phyloP scores from a whole-genome alignment of 2,113 vertebrate genomes.

The Donacobius atricapilla region DNA sequence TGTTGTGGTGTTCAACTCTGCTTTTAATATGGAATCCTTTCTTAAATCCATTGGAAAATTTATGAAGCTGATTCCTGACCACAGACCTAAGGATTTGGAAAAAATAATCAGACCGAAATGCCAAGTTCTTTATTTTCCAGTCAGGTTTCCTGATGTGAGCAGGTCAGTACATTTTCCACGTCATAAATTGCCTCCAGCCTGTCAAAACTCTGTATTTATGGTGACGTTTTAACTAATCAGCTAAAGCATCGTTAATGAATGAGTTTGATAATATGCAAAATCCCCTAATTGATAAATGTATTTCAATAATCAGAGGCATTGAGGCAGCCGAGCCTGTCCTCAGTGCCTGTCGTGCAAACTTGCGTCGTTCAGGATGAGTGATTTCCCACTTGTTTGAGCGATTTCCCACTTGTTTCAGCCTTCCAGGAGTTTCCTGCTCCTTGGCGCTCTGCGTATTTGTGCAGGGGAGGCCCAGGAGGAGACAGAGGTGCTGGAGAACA shows the following conservation, averaged over 20 bases:
- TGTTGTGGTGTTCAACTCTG: conserved; percentile 86
- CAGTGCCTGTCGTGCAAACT: neutral
- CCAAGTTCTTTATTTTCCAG: conserved; percentile 87
- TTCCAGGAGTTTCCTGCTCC: neutral
- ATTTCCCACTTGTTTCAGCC: neutral
- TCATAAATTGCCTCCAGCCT: conserved; percentile 48
- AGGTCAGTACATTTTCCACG: conserved; percentile 78
- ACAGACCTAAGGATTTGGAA: conserved; percentile 86
- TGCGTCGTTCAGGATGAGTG: neutral
- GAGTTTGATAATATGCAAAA: conserved; percentile 26
- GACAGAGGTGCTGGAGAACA: neutral
- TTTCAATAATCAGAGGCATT: conserved; percentile 31
- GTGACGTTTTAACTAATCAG: conserved; percentile 36
- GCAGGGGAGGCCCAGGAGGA: conserved; percentile 4
- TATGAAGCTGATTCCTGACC: conserved; percentile 92
- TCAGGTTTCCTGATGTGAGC: conserved; percentile 86
- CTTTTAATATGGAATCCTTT: conserved; percentile 96
- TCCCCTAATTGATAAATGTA: conserved; percentile 33
- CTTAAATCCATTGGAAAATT: conserved; percentile 85
- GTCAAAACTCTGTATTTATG: conserved; percentile 43
- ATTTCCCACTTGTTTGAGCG: neutral
- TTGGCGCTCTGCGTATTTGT: neutral
- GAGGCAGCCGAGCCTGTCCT: neutral
- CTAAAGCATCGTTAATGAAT: conserved; percentile 41
- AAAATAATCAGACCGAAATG: conserved; percentile 87